Evolutionary conservation across 2,888 invertebrate genomes (phyloP).

Genomic region (Argyresthia albistria): DNA sequence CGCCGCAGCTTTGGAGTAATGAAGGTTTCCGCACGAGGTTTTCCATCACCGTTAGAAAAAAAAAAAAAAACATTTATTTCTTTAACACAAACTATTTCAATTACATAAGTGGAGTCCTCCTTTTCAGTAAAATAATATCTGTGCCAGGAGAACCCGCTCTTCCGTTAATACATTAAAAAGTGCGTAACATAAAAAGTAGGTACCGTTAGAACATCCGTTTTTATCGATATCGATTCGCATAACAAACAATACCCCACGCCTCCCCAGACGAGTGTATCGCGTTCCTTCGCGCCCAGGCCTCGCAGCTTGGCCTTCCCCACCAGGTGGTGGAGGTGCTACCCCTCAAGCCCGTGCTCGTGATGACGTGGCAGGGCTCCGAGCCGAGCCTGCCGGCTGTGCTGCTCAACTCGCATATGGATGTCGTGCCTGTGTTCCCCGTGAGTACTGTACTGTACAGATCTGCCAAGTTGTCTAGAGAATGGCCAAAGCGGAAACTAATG

Average conservation of each 20-base stretch:
- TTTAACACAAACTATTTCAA: too few relatives aligned
- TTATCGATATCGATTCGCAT: background rate
- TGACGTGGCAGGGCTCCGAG: constrained; percentile 87
- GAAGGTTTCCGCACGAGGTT: too few relatives aligned
- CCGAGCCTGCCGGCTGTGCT: constrained; percentile 81
- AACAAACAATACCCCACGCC: background rate
- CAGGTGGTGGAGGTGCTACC: constrained; percentile 72
- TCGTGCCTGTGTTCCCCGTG: constrained; percentile 94
- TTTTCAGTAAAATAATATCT: too few relatives aligned
- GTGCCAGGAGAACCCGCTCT: too few relatives aligned
- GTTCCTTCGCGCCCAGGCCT: constrained; percentile 81
- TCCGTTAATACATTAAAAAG: background rate
- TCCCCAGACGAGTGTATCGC: constrained; percentile 75
- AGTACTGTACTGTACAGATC: too few relatives aligned
- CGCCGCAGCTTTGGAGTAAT: too few relatives aligned
- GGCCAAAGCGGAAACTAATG: too few relatives aligned
- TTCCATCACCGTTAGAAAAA: too few relatives aligned
- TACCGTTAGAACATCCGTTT: background rate
- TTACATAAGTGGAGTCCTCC: too few relatives aligned
- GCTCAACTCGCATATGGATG: constrained; percentile 97
- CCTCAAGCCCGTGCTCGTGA: constrained; percentile 83
- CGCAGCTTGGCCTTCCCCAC: constrained; percentile 76
- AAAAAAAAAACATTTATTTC: too few relatives aligned
- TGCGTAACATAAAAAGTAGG: background rate
- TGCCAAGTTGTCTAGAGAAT: too few relatives aligned